Base-by-base conservation (phyloP, 92 coral and sea anemone genomes). In the Palythoa grandiflora region DNA sequence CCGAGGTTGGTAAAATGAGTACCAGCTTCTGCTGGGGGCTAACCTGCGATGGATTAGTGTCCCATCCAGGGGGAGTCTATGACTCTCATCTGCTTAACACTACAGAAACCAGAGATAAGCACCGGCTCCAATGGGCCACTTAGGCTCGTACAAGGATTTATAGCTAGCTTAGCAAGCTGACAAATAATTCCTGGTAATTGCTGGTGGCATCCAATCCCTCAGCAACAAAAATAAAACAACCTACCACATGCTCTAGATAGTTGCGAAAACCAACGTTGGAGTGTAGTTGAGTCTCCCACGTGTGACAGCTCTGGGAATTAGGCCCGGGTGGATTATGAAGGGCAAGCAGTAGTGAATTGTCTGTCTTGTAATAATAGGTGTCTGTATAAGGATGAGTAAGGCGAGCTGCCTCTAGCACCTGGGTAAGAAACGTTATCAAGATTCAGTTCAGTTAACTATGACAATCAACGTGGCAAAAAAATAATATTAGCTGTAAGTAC, bases 261-360 rank as follows among this genome's bases (percentile, higher is more conserved):
- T 97, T 97, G n/a, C 97, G 93, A 89, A 97, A 97, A 84, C 99
- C 99, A 54, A 97, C 99, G 68, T 97, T 95, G 19, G 99, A 97
- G 75, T 95, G 99, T 1, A 97, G 99, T 48, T 93, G 90, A 17
- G 96, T 92, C 63, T 90, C 88, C 99, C 99, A 97, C 16, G 96
- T 61, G 21, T 91, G 87, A 63, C 68, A 79, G 75, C 89, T 95
- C 48, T 87, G 75, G 50, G 86, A 66, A 80, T 90, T 80, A 28
- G 92, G 89, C 60, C 99, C 99, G 16, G 96, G 91, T 55, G 99
- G 99, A 68, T 97, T 97, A 89, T 97, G 97, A 68, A 92, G 88
- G 55, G 91, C 99, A 28, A 97, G 89, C 71, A 97, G 87, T 60
- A 97, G 91, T 20, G 97, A 87, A 88, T 95, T 95, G 88, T 97